Base-by-base conservation (phyloP, 2,888 invertebrate genomes). In the Melanophora roralis region DNA sequence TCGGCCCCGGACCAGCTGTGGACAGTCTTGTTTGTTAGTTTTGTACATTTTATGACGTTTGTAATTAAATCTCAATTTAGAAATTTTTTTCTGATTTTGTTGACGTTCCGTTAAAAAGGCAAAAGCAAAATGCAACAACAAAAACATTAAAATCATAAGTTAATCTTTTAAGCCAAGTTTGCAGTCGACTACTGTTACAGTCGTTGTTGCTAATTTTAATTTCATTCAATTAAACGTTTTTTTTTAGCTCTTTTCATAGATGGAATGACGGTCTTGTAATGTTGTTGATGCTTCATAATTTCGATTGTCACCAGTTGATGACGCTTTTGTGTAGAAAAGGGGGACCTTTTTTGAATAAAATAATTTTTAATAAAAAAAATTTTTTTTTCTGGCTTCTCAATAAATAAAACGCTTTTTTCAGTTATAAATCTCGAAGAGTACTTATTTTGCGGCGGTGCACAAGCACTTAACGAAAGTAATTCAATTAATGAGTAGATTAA, bases 41-140 rank as follows among this genome's bases (percentile, higher is more conserved):
- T 11, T 65, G 38, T 27, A 40, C 14, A 19, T 47, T 69, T 69
- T 59, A 16, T 51, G 60, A 43, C 60, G 67, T 32, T 80, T 73
- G 80, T 80, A 80, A 80, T 80, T 80, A 80, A 80, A 80, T 76
- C 76, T 76, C 80, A 76, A 80, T 80, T 80, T 76, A 68, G 76
- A 69, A 14, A 27, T 72, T 72, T 76, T 80, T 79, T 49, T 60
- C 38, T 27, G 32, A 32, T 65, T 65, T 11, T 19, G 27, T 27
- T 27, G 27, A 27, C 27, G 27, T 12, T 64, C 32, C 74, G 65
- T 40, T 65, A 74, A 74, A 34, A 65, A 47, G 19, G 7, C 3
- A 32, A 11, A 47, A 51, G 27, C 3, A 43, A 43, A 16, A 49
- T 36, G 27, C 36, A 23, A 59, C 59, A 43, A 23, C 19, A 34